These are phyloP conservation scores for Gallinago solitaria DNA, from an alignment of 2,797 vertebrate genomes.

Conservation along the genomic window DNA sequence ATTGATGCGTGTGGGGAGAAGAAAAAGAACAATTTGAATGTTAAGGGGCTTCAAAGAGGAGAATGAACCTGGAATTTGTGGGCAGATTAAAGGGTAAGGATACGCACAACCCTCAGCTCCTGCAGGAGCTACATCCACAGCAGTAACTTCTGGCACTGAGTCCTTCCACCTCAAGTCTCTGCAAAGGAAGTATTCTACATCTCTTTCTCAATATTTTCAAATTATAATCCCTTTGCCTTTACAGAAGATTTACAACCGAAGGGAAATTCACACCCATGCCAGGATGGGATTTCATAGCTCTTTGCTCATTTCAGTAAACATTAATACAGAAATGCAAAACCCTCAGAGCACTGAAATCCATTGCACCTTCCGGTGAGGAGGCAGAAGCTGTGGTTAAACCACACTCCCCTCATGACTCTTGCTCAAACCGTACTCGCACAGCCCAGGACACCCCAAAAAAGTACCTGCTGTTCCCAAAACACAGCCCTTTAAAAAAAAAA, in stretches of 20 bases:
- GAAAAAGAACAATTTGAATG: neutral
- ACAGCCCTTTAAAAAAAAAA: neutral
- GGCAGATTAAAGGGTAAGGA: neutral
- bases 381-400: slow-evolving; percentile 27
- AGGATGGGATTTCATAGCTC: neutral
- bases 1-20: fast-evolving
- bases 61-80: neutral
- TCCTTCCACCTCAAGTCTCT: neutral
- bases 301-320: neutral
- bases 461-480: neutral
- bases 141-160: neutral
- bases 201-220: neutral
- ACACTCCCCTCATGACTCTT: neutral
- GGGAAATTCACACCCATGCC: neutral
- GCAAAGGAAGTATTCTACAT: neutral
- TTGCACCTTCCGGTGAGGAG: neutral
- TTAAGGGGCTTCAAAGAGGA: neutral
- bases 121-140: neutral
- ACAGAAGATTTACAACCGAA: neutral
- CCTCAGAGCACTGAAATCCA: neutral
- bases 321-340: neutral
- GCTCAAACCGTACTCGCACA: neutral
- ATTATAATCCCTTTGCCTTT: neutral
- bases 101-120: neutral
- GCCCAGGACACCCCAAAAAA: neutral